Evolutionary conservation across 64 coral and sea anemone species (phyloP).

Genomic region (Exaiptasia diaphana): DNA sequence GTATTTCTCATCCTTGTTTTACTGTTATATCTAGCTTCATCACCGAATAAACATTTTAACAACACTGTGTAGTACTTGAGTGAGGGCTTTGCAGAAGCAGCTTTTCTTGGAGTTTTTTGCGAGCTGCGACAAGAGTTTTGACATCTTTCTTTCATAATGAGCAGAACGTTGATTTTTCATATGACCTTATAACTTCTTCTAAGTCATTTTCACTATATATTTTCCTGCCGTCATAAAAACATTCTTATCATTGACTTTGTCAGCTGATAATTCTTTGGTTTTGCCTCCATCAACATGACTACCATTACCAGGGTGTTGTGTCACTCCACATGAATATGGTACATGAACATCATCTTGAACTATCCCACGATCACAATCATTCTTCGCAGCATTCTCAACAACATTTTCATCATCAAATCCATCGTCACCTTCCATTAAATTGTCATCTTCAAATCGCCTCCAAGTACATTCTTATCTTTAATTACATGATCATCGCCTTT

Average conservation of each 20-base stretch:
- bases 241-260: not conserved
- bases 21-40: slow-evolving; percentile 1
- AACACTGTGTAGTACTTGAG: slow-evolving; percentile 48
- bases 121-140: slow-evolving; percentile 30
- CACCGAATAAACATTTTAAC: slow-evolving; percentile 42
- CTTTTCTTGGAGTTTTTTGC: slow-evolving; percentile 46
- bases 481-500: not conserved
- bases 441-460: too few relatives aligned
- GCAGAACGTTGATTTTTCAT: slow-evolving; percentile 44
- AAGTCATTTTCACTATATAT: not conserved
- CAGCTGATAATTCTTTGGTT: not conserved
- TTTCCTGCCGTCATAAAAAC: not conserved
- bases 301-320: not conserved
- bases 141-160: slow-evolving; percentile 57
- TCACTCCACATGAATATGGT: not conserved
- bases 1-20: slow-evolving; percentile 32
- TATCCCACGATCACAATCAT: not conserved
- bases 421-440: not conserved
- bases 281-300: not conserved
- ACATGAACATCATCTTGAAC: too few relatives aligned
- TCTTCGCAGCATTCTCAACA: not conserved
- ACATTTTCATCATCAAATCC: not conserved
- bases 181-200: slow-evolving; percentile 31
- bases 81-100: slow-evolving; percentile 28
- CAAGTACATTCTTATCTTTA: not conserved